A percentile compares a stretch with the other conserved stretches of the same genome.
Evolutionary conservation across 2,113 vertebrate genomes (phyloP).

Genomic region (Chrysochloris asiatica): DNA sequence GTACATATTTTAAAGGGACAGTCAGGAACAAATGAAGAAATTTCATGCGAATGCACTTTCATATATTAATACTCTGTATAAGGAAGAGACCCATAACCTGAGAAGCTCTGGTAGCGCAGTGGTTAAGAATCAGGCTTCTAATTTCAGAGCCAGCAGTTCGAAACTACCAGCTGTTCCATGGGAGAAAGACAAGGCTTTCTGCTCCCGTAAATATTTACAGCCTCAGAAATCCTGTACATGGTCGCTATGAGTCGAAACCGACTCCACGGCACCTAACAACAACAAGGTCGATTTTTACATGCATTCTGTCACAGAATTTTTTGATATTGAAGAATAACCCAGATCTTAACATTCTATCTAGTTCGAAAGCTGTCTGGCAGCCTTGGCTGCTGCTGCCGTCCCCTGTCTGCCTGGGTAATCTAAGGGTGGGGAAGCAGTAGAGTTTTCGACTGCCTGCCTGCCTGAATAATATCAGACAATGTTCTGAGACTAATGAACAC

Average conservation of each 20-base stretch:
- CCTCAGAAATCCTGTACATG: no score
- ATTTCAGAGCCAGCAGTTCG: no score
- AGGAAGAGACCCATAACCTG: no score
- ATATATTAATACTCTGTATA: background rate
- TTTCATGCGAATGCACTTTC: background rate
- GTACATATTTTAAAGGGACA: background rate
- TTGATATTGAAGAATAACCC: background rate
- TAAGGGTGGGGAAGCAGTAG: background rate
- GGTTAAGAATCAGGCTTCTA: no score
- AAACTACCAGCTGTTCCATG: no score
- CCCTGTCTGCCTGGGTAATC: background rate
- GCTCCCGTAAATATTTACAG: no score
- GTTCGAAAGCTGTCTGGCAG: background rate
- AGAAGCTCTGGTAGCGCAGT: no score
- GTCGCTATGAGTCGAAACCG: no score
- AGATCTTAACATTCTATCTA: background rate
- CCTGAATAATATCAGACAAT: constrained; percentile 7
- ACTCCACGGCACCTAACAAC: no score
- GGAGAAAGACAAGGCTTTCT: no score
- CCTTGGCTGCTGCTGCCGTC: background rate
- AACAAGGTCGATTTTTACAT: background rate
- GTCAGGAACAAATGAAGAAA: background rate
- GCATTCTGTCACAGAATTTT: background rate
- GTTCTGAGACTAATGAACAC: background rate
- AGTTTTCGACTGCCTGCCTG: background rate